Percentiles rank a stretch among this genome's conserved stretches.
phyloP scores from a whole-genome alignment of 2,888 invertebrate species.

The Bellardia bayeri region DNA sequence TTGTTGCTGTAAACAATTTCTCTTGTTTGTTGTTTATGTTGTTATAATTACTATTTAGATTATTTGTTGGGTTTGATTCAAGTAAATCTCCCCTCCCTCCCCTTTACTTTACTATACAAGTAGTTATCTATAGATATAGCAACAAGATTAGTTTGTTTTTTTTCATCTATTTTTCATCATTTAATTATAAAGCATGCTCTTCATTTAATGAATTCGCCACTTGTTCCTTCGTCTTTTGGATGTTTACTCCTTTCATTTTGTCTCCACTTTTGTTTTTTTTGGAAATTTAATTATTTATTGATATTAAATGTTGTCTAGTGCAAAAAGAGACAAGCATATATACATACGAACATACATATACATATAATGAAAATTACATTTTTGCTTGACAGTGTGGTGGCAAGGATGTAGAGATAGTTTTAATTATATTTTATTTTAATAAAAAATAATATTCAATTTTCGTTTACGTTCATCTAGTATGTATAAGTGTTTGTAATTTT shows the following conservation, averaged over 20 bases:
- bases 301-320: constrained; percentile 71
- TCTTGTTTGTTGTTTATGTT: background rate
- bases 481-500: constrained; percentile 12
- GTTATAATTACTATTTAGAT: constrained; percentile 42
- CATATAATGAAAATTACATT: background rate
- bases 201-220: constrained; percentile 65
- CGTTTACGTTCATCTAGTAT: background rate
- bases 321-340: constrained; percentile 29
- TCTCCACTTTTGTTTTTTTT: constrained; percentile 38
- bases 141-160: constrained; percentile 43
- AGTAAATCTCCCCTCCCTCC: background rate
- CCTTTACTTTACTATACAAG: background rate
- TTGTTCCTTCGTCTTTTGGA: constrained; percentile 55
- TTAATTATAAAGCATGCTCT: constrained; percentile 70
- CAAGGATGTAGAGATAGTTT: constrained; percentile 65
- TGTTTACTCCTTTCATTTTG: constrained; percentile 57
- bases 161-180: constrained; percentile 49
- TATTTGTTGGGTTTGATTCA: constrained; percentile 14
- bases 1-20: background rate
- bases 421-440: constrained; percentile 70
- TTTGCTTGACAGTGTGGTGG: constrained; percentile 23
- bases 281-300: constrained; percentile 73
- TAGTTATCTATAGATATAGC: background rate
- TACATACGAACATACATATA: background rate
- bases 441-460: constrained; percentile 64